A percentile compares a stretch with the other conserved stretches of the same genome.
phyloP scores from a whole-genome alignment of 2,797 vertebrate genomes.

The Spinus pinus region DNA sequence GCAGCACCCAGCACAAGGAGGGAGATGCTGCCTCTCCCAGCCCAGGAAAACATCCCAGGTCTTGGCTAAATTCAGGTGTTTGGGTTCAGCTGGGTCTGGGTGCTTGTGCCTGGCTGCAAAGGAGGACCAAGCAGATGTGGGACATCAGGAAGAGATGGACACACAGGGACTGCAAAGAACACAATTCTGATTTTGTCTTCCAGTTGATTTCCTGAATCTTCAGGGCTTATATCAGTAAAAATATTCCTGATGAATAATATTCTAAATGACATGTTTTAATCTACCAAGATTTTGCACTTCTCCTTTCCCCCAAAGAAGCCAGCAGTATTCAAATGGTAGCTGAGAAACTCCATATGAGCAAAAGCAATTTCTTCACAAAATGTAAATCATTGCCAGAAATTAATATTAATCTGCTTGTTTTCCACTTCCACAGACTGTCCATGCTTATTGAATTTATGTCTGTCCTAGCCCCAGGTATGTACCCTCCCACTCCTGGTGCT shows the following conservation, averaged over 20 bases:
- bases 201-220: neutral
- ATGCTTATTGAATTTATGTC: neutral
- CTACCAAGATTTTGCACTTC: neutral
- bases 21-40: neutral
- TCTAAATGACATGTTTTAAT: neutral
- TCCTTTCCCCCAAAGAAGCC: neutral
- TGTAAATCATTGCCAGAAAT: neutral
- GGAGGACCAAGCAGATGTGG: neutral
- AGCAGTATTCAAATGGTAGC: neutral
- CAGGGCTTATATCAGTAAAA: neutral
- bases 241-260: neutral
- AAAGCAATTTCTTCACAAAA: neutral
- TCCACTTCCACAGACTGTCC: neutral
- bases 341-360: neutral
- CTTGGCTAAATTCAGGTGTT: neutral
- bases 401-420: neutral
- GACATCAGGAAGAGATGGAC: neutral
- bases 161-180: neutral
- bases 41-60: neutral
- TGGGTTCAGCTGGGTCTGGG: neutral
- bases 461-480: neutral
- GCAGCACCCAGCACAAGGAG: neutral
- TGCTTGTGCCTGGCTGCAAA: neutral
- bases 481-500: neutral
- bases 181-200: neutral